Evolutionary conservation across 1,140 invertebrate genomes (phyloP), one percentile per base, ranked within the genome.

Genomic region (Cyclina sinensis): DNA sequence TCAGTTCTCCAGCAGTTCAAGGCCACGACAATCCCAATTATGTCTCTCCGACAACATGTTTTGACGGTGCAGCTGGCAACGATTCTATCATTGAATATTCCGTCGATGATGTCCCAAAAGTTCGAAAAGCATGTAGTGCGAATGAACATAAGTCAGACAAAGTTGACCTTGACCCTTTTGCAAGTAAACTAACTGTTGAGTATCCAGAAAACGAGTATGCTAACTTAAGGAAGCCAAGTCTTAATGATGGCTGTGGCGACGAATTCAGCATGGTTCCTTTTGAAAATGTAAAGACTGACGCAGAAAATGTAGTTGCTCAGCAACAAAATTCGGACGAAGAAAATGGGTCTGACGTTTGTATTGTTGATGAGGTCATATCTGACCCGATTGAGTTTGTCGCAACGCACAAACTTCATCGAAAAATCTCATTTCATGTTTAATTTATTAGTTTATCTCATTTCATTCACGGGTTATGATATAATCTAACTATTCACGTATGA

Each of bases 351-450:
- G 21, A n/a, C 11, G 14, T 39, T 1, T 35, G n/a, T 70, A 39
- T 16, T 9, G 65, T 3, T 18, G 65, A 70, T 18, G 32, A 70
- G 3, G 32, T 37, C 35, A 62, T 62, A 1, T 12, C n/a, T n/a
- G 43, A 76, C 1, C 73, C 39, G 14, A 76, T 76, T 48, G 46
- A 76, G 14, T 48, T 76, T 48, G 73, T 76, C 7, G 39, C 39
- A 24, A 76, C 5, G 27, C 9, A 32, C 2, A 76, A 76, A 76
- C 46, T 16, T 4, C n/a, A 76, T 9, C 39, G 73, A 27, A 11
- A 37, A 35, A 11, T 0, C 43, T 76, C 73, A 0, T 48, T 43
- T 12, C 73, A 76, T 48, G 73, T 76, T 2, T 76, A 76, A 51
- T 5, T 11, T 70, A 11, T 32, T 68, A 37, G 0, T 27, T 7